Percentiles rank a stretch among this genome's conserved stretches.
Evolutionary conservation across 2,797 vertebrate genomes (phyloP).

Genomic region (Eulemur albifrons): DNA sequence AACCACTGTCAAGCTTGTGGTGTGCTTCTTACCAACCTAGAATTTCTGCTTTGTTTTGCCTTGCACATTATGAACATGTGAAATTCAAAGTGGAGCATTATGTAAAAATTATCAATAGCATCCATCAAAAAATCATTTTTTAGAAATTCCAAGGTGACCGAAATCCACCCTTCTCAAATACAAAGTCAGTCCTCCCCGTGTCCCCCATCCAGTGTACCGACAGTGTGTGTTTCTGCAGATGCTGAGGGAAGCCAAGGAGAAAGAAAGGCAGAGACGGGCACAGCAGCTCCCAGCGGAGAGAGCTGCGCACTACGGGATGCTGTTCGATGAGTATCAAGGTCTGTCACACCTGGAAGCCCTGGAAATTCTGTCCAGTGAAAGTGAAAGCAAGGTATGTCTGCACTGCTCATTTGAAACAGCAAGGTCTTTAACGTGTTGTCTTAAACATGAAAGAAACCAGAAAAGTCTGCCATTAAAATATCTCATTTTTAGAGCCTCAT

Average conservation of each 20-base stretch:
- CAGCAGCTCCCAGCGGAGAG: conserved; percentile 90
- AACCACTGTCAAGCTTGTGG: neutral
- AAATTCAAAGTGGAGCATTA: conserved; percentile 20
- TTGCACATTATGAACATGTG: neutral
- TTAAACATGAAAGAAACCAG: neutral
- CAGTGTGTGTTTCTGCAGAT: conserved; percentile 87
- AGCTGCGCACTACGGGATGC: conserved; percentile 94
- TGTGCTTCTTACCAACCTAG: neutral
- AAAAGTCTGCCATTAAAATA: neutral
- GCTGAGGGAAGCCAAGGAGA: conserved; percentile 97
- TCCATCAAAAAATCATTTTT: conserved; percentile 11
- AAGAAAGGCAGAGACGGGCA: conserved; percentile 91
- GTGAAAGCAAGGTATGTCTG: conserved; percentile 91
- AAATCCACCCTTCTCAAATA: conserved; percentile 50
- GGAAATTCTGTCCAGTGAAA: conserved; percentile 98
- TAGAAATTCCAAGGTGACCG: conserved; percentile 22
- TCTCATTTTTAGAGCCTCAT: neutral
- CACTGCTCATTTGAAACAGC: neutral
- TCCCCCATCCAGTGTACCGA: neutral
- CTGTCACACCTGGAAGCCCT: conserved; percentile 97
- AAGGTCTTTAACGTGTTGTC: neutral
- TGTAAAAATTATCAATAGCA: conserved; percentile 39
- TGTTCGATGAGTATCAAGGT: conserved; percentile 98
- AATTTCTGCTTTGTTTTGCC: neutral
- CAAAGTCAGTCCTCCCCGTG: neutral